These are phyloP conservation scores for Phenacoccus solenopsis DNA, from an alignment of 1,140 invertebrate species.

Conservation along the genomic window DNA sequence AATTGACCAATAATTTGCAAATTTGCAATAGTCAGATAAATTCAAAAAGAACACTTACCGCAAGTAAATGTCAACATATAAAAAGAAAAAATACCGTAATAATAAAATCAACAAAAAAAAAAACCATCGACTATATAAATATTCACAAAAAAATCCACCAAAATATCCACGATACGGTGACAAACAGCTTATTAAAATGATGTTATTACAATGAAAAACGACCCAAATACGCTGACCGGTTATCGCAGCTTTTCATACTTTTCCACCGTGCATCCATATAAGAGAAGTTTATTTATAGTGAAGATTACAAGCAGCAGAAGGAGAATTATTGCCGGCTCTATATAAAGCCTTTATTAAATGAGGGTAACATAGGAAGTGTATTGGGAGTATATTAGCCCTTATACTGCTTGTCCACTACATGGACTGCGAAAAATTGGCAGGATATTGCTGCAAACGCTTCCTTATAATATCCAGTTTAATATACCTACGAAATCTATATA, in stretches of 20 bases:
- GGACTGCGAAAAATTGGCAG: conserved; percentile 13
- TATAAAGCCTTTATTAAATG: conserved; percentile 18
- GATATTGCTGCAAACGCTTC: conserved; percentile 16
- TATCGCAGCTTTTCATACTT: conserved; percentile 12
- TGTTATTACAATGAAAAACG: background rate
- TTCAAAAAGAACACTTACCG: too few species aligned
- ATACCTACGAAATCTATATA: conserved; percentile 18
- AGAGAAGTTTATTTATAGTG: conserved; percentile 8
- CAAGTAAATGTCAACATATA: too few species aligned
- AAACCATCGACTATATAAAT: too few species aligned
- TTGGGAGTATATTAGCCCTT: conserved; percentile 13
- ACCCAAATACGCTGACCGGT: conserved; percentile 5
- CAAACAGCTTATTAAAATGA: background rate
- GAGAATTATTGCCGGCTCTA: conserved; percentile 15
- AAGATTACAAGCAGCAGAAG: conserved; percentile 12
- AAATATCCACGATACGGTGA: background rate
- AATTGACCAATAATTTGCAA: too few species aligned
- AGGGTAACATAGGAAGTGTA: conserved; percentile 3
- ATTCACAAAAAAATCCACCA: background rate
- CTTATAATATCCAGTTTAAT: conserved; percentile 18
- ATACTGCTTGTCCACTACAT: conserved; percentile 7
- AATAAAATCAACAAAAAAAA: too few species aligned
- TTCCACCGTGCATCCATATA: background rate
- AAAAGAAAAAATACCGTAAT: too few species aligned
- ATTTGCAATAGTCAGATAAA: too few species aligned